Percentiles rank a stretch among this genome's conserved stretches.
Evolutionary conservation across 2,888 invertebrate genomes (phyloP).

Genomic region (Tachystola acroxantha): DNA sequence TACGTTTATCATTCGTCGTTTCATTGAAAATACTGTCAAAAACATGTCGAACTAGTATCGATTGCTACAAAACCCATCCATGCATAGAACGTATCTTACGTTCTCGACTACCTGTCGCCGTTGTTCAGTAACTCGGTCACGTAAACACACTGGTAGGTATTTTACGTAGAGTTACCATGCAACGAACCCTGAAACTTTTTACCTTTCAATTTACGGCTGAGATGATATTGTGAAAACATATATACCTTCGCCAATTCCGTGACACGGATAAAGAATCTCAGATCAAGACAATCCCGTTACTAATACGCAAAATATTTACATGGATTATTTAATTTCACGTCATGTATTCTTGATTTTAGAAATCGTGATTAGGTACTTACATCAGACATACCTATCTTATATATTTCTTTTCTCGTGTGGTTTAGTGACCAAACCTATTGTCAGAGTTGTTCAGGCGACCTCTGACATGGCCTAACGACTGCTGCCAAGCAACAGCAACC

Average conservation of each 20-base stretch:
- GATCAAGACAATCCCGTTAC: too few species aligned
- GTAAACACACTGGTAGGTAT: constrained; percentile 32
- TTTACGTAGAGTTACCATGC: constrained; percentile 21
- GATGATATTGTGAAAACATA: constrained; percentile 4
- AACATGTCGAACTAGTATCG: constrained; percentile 14
- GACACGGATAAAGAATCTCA: too few species aligned
- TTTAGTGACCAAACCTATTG: too few species aligned
- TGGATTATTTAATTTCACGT: too few species aligned
- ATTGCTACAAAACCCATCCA: constrained; percentile 23
- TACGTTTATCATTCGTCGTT: background rate
- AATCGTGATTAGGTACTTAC: too few species aligned
- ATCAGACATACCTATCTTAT: too few species aligned
- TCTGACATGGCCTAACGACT: too few species aligned
- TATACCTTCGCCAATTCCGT: background rate
- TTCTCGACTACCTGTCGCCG: constrained; percentile 29
- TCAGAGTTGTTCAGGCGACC: too few species aligned
- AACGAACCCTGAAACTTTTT: constrained; percentile 18
- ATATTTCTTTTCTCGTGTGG: too few species aligned
- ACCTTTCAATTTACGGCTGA: constrained; percentile 14
- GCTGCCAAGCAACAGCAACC: too few species aligned
- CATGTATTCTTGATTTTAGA: too few species aligned
- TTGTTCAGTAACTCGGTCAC: constrained; percentile 41
- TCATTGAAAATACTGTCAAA: background rate
- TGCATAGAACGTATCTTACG: constrained; percentile 28
- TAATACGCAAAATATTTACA: too few species aligned